Evolutionary conservation across 1,140 invertebrate genomes (phyloP).

Genomic region (Brachionus rubens): DNA sequence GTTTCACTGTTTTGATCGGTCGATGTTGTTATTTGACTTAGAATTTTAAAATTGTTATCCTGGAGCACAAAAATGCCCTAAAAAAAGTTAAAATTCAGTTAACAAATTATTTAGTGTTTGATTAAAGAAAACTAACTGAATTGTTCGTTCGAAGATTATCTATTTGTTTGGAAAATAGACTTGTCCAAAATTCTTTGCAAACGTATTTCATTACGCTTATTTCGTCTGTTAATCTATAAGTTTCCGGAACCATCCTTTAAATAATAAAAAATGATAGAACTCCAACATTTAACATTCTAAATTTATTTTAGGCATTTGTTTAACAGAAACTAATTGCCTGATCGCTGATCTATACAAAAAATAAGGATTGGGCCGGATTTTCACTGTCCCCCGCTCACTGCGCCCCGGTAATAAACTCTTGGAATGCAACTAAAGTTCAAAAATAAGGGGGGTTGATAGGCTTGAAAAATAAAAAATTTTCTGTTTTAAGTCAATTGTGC

Average conservation of each 20-base stretch:
- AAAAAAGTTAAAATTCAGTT: neutral
- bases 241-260: slow-evolving; percentile 30
- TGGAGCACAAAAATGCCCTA: slow-evolving; percentile 44
- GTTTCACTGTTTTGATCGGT: neutral
- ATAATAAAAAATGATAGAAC: neutral
- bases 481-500: too few relatives aligned
- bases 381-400: too few relatives aligned
- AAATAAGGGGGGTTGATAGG: too few relatives aligned
- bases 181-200: slow-evolving; percentile 44
- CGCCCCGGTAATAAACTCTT: too few relatives aligned
- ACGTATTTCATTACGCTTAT: slow-evolving; percentile 43
- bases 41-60: slow-evolving; percentile 35
- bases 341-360: too few relatives aligned
- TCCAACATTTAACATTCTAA: neutral
- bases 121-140: neutral
- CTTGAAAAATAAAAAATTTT: too few relatives aligned
- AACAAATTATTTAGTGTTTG: too few relatives aligned
- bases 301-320: too few relatives aligned
- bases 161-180: slow-evolving; percentile 33
- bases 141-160: slow-evolving; percentile 41
- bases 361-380: too few relatives aligned
- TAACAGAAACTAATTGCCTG: too few relatives aligned
- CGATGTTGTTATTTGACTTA: neutral
- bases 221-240: slow-evolving; percentile 23
- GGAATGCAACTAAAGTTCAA: too few relatives aligned